phyloP scores from a whole-genome alignment of 2,113 vertebrate genomes.

The Engraulis encrasicolus region DNA sequence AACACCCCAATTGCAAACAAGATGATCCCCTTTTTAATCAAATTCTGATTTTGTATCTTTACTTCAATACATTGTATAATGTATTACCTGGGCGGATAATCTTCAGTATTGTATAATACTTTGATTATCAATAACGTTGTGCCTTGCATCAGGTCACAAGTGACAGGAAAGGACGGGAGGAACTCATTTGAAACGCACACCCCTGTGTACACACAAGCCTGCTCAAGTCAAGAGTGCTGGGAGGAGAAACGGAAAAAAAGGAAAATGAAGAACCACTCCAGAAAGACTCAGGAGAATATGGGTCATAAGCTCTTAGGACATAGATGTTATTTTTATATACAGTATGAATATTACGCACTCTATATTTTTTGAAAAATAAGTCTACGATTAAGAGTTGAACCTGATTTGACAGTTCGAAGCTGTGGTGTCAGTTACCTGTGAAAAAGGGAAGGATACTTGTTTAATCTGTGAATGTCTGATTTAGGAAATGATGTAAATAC shows the following conservation, averaged over 20 bases:
- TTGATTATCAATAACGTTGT: no score
- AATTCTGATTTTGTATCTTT: no score
- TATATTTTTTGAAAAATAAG: background rate
- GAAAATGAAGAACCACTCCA: background rate
- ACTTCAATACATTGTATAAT: no score
- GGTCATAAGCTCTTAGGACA: background rate
- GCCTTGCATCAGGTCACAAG: no score
- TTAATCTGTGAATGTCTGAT: background rate
- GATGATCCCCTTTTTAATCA: background rate
- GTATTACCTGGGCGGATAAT: no score
- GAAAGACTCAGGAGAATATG: background rate
- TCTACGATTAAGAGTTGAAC: background rate
- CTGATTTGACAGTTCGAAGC: background rate
- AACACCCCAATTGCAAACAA: no score
- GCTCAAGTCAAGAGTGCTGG: background rate
- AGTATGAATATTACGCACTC: background rate
- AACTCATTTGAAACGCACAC: no score
- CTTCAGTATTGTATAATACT: no score
- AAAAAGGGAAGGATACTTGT: background rate
- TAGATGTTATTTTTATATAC: background rate
- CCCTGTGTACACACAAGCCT: no score
- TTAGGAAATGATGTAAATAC: background rate
- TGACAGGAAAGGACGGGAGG: no score
- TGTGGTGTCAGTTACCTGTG: slow-evolving; percentile 13
- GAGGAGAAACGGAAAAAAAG: background rate